Base-by-base conservation (phyloP, 2,888 invertebrate genomes). In the Sinodicranocentrus sp. region DNA sequence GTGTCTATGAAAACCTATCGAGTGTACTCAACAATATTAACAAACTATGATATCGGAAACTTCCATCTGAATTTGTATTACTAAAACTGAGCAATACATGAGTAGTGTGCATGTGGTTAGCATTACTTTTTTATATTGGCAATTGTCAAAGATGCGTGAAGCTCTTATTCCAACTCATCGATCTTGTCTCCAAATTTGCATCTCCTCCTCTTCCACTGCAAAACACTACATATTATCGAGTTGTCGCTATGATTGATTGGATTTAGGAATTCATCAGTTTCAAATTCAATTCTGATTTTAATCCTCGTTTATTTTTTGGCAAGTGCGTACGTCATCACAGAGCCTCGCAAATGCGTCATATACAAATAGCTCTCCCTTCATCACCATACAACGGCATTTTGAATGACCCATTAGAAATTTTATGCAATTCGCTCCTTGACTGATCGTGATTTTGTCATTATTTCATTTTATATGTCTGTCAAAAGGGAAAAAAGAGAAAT, bases 401-500 rank as follows among this genome's bases (percentile, higher is more conserved):
- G 13, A n/a, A 10, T 61, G 61, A 73, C 44, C 25, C 39, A 73
- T 73, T 44, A 73, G 44, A 17, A 13, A 8, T 63, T n/a, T 2
- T 13, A 68, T 13, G 2, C 68, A 48, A 59, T 48, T 61, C 48
- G 23, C 63, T 65, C 72, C 23, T 73, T 80, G 43, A 15, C 15
- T 48, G 71, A 80, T 73, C 67, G 57, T 80, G 72, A 73, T 72
- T 80, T 80, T 80, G 80, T 80, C 80, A 80, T 80, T 73, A 72
- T 54, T 63, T 61, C 68, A 28, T 43, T 68, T 61, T 28, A 78
- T 23, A 43, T 21, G 79, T 23, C 80, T 80, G 65, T 67, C 72
- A 80, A 73, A 65, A 70, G 57, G 70, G 65, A 54, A 68, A 78
- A 68, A 48, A 26, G 68, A 25, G 67, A 67, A 67, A 67, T 67